A percentile compares a stretch with the other conserved stretches of the same genome.
These are phyloP conservation scores for Nanorana parkeri DNA, from an alignment of 2,113 vertebrate species.

Conservation along the genomic window DNA sequence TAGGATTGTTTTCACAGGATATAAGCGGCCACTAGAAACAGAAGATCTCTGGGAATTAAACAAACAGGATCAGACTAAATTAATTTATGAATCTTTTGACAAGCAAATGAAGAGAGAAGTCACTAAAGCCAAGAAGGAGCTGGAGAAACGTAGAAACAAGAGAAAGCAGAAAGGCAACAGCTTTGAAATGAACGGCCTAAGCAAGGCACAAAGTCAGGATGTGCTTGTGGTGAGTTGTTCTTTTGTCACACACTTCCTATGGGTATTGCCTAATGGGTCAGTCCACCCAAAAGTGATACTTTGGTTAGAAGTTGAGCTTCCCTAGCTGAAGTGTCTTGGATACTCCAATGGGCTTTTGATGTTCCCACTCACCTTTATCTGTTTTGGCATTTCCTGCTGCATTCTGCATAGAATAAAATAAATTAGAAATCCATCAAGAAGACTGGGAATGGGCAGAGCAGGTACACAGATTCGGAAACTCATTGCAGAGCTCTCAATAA, in stretches of 20 bases:
- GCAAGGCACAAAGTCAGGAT: constrained; percentile 85
- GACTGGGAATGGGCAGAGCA: no score
- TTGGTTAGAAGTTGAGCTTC: no score
- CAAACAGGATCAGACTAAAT: constrained; percentile 63
- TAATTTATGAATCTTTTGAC: constrained; percentile 72
- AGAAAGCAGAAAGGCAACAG: not conserved
- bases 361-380: no score
- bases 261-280: not conserved
- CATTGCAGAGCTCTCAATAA: no score
- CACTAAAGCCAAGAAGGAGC: constrained; percentile 68
- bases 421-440: no score
- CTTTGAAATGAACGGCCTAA: constrained; percentile 65
- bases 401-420: no score
- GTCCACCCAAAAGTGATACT: no score
- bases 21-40: constrained; percentile 82
- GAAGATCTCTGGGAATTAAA: constrained; percentile 90
- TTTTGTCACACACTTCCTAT: not conserved
- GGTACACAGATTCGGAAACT: no score
- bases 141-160: constrained; percentile 68
- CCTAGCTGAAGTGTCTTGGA: no score
- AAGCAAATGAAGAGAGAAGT: constrained; percentile 71
- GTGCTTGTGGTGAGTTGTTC: constrained; percentile 81
- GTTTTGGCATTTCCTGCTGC: no score
- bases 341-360: no score
- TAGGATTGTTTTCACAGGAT: constrained; percentile 82